A percentile compares a stretch with the other conserved stretches of the same genome.
Conservation (phyloP, 2,797 vertebrate species). For the Myotis pilosus region DNA sequence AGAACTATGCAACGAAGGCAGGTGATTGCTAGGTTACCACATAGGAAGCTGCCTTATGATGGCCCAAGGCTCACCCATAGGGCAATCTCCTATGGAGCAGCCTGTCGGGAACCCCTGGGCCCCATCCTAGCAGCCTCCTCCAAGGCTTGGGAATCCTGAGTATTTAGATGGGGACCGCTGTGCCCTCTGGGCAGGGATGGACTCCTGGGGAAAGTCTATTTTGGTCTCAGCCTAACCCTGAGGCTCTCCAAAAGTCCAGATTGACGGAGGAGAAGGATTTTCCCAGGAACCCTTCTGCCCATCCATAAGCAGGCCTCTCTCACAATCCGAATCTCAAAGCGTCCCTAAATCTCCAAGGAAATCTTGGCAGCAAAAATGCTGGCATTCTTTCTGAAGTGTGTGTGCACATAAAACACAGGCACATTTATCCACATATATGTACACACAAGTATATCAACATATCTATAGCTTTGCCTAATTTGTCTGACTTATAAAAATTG, state of each 20-base stretch:
- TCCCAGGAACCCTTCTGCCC: neutral
- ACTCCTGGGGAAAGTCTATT: neutral
- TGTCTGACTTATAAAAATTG: neutral
- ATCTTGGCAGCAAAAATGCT: neutral
- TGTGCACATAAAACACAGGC: neutral
- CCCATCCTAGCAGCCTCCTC: neutral
- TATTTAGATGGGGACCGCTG: neutral
- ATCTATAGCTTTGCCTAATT: neutral
- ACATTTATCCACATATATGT: neutral
- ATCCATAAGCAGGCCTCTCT: conserved; percentile 27
- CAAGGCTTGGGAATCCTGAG: neutral
- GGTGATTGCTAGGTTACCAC: neutral
- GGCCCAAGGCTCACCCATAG: neutral
- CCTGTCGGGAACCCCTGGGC: neutral
- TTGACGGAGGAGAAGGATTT: neutral
- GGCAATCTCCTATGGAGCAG: neutral
- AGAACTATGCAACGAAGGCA: neutral
- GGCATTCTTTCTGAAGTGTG: neutral
- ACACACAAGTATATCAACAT: neutral
- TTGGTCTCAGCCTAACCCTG: conserved; percentile 32
- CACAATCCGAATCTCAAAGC: neutral
- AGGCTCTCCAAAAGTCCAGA: conserved; percentile 23
- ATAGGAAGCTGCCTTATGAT: neutral
- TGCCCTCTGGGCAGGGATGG: neutral
- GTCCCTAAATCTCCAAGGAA: neutral